phyloP scores from a whole-genome alignment of 2,113 vertebrate species.

The Charina bottae region DNA sequence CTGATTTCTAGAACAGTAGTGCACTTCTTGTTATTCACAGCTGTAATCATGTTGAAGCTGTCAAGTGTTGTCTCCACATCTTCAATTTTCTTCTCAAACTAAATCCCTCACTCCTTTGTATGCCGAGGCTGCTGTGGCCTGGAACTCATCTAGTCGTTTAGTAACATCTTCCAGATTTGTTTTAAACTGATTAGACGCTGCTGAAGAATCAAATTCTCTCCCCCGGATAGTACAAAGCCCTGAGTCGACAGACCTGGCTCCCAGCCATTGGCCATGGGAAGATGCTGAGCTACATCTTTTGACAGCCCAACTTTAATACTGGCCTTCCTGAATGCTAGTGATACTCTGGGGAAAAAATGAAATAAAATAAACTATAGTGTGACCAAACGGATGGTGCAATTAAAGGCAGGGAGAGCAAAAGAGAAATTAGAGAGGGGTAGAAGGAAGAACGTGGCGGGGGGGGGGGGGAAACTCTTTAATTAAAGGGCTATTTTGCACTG shows the following conservation, averaged over 20 bases:
- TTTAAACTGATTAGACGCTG: conserved; percentile 80
- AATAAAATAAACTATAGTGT: conserved; percentile 47
- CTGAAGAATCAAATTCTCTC: conserved; percentile 80
- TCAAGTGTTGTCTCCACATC: conserved; percentile 69
- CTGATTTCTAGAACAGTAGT: conserved; percentile 56
- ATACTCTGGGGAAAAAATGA: conserved; percentile 10
- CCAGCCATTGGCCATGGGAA: conserved; percentile 66
- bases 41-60: conserved; percentile 61
- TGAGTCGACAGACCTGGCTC: conserved; percentile 79
- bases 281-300: conserved; percentile 59
- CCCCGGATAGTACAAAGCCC: conserved; percentile 74
- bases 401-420: conserved; percentile 23
- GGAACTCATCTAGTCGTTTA: conserved; percentile 78
- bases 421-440: conserved; percentile 13
- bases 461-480: neutral
- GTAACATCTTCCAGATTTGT: conserved; percentile 84
- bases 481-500: conserved; percentile 5
- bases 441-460: neutral
- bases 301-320: conserved; percentile 53
- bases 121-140: conserved; percentile 68
- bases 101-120: conserved; percentile 72
- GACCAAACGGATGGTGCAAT: conserved; percentile 50
- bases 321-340: conserved; percentile 52
- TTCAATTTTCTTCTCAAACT: conserved; percentile 64
- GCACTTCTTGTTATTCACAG: conserved; percentile 46